phyloP scores from a whole-genome alignment of 2,888 invertebrate species.

The Platynereis dumerilii region DNA sequence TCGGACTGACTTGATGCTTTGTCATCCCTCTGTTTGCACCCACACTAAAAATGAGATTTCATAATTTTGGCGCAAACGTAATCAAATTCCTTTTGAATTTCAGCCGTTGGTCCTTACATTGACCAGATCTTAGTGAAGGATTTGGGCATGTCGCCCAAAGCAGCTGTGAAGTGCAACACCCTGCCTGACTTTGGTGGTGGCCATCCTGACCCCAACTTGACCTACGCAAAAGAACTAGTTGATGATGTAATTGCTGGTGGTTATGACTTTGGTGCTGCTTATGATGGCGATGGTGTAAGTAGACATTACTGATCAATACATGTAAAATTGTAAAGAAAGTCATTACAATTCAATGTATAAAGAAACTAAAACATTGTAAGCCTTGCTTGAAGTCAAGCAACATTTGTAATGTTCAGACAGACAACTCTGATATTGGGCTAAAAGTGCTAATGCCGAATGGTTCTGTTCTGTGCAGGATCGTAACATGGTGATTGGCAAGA shows the following conservation, averaged over 20 bases:
- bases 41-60: no score
- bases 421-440: no score
- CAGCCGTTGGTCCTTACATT: slow-evolving; percentile 97
- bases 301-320: no score
- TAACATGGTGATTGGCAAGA: slow-evolving; percentile 95
- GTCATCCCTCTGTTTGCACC: no score
- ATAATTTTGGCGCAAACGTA: no score
- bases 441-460: neutral
- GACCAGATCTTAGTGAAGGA: slow-evolving; percentile 85
- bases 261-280: slow-evolving; percentile 90
- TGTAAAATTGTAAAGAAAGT: no score
- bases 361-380: no score
- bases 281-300: slow-evolving; percentile 93
- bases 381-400: no score
- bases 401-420: no score
- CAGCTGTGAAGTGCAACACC: slow-evolving; percentile 79
- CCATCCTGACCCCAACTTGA: slow-evolving; percentile 96
- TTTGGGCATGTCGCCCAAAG: slow-evolving; percentile 76
- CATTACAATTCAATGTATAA: no score
- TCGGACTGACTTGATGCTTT: no score
- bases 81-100: no score
- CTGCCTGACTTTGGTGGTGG: slow-evolving; percentile 93
- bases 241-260: slow-evolving; percentile 70
- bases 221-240: slow-evolving; percentile 83
- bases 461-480: slow-evolving; percentile 74